Evolutionary conservation across 37 sponge, comb jelly and placozoan genomes (phyloP), one percentile per base, ranked within the genome.

Genomic region (Lycopodina hypogea): DNA sequence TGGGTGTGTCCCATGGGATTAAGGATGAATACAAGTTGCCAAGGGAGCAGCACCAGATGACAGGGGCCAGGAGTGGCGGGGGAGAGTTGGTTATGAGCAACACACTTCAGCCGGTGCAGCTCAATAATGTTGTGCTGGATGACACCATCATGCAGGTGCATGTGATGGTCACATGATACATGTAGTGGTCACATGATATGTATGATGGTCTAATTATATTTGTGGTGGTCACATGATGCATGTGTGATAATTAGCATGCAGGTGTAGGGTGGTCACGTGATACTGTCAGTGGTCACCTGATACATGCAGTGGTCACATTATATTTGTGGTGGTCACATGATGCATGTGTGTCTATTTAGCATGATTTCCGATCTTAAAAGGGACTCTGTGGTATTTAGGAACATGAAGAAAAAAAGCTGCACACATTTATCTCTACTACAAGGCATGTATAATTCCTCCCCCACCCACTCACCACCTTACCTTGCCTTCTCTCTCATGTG

Each of bases 11-110:
- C 0, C 75, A 75, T 21, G 55, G 70, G 34, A 32, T 74, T 23
- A 72, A 73, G 59, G n/a, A n/a, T n/a, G 77, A 79, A n/a, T 78
- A 86, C 69, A 79, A 76, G 19, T 53, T 61, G 37, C 63, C 80
- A 42, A 38, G 80, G 1, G 52, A 69, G 64, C 42, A 35, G 19
- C 74, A 74, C 6, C 7, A 53, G 9, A 18, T 64, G 29, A 26
- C 74, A 3, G 48, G 72, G 1, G 30, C 57, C 1, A 38, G 40
- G 14, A 28, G 61, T 7, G 35, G 32, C 4, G 48, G 3, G 4
- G 37, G n/a, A 2, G n/a, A 2, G 1, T 42, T 24, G 36, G 39
- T 65, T 24, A 36, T 63, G 29, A 9, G 48, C n/a, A 86, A 86
- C 65, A 26, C 61, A 17, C 75, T 72, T 33, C 15, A 19, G 7